Evolutionary conservation across 2,888 invertebrate species (phyloP), one percentile per base, ranked within the genome.

Genomic region (Euclidia mi): DNA sequence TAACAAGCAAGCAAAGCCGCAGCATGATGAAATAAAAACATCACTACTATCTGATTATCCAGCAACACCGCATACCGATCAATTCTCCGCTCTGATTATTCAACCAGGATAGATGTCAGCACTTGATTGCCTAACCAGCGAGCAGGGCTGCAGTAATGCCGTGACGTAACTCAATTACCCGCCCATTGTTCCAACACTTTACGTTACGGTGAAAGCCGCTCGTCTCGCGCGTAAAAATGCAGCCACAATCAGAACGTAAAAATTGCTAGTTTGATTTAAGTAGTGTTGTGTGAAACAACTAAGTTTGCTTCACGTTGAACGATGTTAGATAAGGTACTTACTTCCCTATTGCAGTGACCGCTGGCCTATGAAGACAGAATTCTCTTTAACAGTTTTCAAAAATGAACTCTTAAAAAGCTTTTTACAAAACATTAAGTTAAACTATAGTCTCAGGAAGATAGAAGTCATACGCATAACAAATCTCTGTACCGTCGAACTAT

Each of bases 141-240:
- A 25, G 1, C 20, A 25, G 6, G 20, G 20, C 32, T 32, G 11
- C 14, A 14, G 7, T 14, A 34, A 9, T 43, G 11, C 45, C 45
- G 45, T 70, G 51, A 63, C 44, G 49, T 55, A 56, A 65, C 2
- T 10, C 35, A 31, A 64, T 71, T 60, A 60, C 51, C 42, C 55
- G 52, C 55, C 42, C 44, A 58, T 71, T 71, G 53, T 71, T 49
- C 48, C 37, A 55, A 48, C 37, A 42, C 51, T 15, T 48, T 47
- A n/a, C 34, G 57, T 60, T 60, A 61, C 12, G 32, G 61, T 55
- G 67, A 71, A 71, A 71, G 65, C 51, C 35, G 40, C 42, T 12
- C 4, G 31, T 40, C 43, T 40, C 35, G 43, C 49, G 50, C 43
- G 50, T 50, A 66, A 53, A 40, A 50, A 46, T 46, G 31, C 4